phyloP scores from a whole-genome alignment of 2,797 vertebrate species.

The Protosalanx chinensis region DNA sequence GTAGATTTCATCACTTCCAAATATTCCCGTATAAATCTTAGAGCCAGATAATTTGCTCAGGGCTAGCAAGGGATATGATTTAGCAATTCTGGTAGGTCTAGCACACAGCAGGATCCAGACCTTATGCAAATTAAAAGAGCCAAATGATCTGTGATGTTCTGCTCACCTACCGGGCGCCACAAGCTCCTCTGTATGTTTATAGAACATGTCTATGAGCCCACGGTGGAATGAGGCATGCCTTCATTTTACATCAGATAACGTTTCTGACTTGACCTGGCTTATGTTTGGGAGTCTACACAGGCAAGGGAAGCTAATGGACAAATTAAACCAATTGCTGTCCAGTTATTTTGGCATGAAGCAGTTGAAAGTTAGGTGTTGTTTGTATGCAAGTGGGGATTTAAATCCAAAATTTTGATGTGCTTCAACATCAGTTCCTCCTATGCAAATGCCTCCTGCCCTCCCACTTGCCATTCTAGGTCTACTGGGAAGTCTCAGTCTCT shows the following conservation, averaged over 20 bases:
- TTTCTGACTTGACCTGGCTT: not conserved
- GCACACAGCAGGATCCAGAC: conserved; percentile 54
- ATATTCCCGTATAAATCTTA: not conserved
- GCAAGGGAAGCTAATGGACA: no score
- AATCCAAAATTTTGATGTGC: conserved; percentile 16
- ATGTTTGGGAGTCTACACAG: not conserved
- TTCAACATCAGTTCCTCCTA: conserved; percentile 26
- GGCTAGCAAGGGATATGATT: conserved; percentile 32
- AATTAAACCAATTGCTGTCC: no score
- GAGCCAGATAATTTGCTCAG: not conserved
- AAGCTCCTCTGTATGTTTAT: conserved; percentile 46
- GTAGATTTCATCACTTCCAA: not conserved
- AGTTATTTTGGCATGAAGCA: no score
- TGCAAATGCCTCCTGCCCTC: conserved; percentile 17
- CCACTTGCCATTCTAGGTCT: conserved; percentile 7
- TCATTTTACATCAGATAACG: conserved; percentile 58
- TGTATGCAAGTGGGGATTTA: not conserved
- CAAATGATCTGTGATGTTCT: conserved; percentile 64
- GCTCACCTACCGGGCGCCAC: conserved; percentile 60
- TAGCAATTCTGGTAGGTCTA: conserved; percentile 45
- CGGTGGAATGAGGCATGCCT: conserved; percentile 69
- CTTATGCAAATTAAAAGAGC: conserved; percentile 59
- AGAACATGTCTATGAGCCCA: conserved; percentile 52
- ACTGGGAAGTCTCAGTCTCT: conserved; percentile 9
- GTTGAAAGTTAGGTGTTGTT: conserved; percentile 3